Base-by-base conservation (phyloP, 2,888 invertebrate genomes). In the Pinctada fucata region DNA sequence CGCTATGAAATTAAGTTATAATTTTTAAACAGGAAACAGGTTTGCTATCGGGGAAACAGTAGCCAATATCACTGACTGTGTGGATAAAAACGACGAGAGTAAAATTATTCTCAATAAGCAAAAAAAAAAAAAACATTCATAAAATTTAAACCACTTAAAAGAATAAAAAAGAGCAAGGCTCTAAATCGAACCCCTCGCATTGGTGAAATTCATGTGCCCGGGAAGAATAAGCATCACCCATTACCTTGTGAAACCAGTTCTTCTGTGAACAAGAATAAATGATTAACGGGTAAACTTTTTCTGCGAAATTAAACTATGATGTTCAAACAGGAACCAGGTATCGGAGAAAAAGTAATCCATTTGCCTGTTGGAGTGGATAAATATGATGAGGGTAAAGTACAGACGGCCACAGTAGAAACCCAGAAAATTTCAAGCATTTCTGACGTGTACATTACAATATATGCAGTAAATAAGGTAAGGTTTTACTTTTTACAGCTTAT, bases 311-410 rank as follows among this genome's bases (percentile, higher is more conserved):
- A 31, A 31, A 31, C 31, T 31, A 31, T 31, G 1, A 58, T 10
- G 6, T 58, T 6, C 0, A 58, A 58, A 6, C 58, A 58, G 58
- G 58, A 58, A 10, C 58, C 58, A 10, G 58, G 58, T 10, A 13
- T 58, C 8, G 16, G 13, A 1, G 13, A 45, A 3, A 64, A 48
- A 64, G 48, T 64, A 5, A 10, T 45, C 5, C 64, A 72, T 48
- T 10, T 48, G 5, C 47, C 8, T 6, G n/a, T 48, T 64, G 72
- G 72, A 10, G 47, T 49, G 47, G 76, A 71, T 16, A 64, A 16
- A 10, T 71, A 58, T 47, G 76, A 80, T 70, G 80, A 80, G 51
- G 80, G 80, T 1, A 70, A 71, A 48, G 45, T 80, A 13, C 80
- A 80, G 52, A 70, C 64, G 2, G 50, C 51, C 48, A 75, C 70